Base-by-base conservation (phyloP, 2,797 vertebrate genomes). In the Pteropus rufus region DNA sequence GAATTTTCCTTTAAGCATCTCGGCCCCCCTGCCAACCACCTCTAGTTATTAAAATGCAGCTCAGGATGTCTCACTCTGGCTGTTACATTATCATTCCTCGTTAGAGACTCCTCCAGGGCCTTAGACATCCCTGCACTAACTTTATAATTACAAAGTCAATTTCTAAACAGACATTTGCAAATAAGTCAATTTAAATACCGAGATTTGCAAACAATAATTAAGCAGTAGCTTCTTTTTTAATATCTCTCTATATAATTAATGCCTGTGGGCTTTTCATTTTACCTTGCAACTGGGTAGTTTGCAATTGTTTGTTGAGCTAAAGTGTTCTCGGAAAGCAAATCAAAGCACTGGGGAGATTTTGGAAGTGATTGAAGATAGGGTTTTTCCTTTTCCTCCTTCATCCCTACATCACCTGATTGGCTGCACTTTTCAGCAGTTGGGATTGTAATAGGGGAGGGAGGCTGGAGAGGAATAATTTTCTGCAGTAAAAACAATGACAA, bases 141-240 rank as follows among this genome's bases (percentile, higher is more conserved):
- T 98, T 98, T 98, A 98, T 98, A 98, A 98, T 98, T 98, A 98
- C 98, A 98, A 98, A 98, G 98, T 98, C 98, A 99, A 98, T 98
- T 99, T 98, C 98, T 98, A 99, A 99, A 98, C 98, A 98, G 98
- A 98, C 98, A 98, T 98, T 99, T 98, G 98, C 98, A 98, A 98
- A 98, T 98, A 98, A 98, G 98, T 98, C 98, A 98, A 98, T 99
- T 98, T 99, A 98, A 99, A 99, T 98, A 98, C 98, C 0, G 36
- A 98, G 98, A 98, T 98, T 98, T 98, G 98, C 98, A 98, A 99
- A 98, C 98, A 99, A 98, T 99, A 98, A 99, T 98, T 99, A 98
- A 98, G 98, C 98, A 98, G 97, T 98, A 97, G 98, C 97, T 98
- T 98, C 98, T 98, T 98, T 98, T 98, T 98, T 97, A 98, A 98